Evolutionary conservation across 2,797 vertebrate genomes (phyloP).

Genomic region (Mus spretus): DNA sequence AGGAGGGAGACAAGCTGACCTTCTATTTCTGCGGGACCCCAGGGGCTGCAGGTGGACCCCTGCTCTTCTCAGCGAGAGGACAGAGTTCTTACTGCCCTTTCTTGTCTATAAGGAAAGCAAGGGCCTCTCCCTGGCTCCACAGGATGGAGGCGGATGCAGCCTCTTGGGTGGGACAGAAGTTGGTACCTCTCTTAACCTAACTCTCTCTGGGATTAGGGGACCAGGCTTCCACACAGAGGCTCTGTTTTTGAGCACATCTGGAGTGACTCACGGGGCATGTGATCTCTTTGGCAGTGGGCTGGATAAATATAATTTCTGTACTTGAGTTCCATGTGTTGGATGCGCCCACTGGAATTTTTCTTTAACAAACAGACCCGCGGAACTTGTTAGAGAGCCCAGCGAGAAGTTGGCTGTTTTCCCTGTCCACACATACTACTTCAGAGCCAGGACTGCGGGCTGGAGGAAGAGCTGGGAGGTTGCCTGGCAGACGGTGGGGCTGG

Average conservation of each 20-base stretch:
- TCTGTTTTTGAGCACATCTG: slow-evolving; percentile 92
- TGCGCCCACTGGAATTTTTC: slow-evolving; percentile 89
- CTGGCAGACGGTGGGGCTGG: not conserved
- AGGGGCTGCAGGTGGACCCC: slow-evolving; percentile 41
- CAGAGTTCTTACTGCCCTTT: slow-evolving; percentile 59
- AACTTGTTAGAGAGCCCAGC: slow-evolving; percentile 84
- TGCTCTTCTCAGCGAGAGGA: not conserved
- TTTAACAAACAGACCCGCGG: slow-evolving; percentile 86
- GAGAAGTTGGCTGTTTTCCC: slow-evolving; percentile 73
- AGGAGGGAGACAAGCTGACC: not conserved
- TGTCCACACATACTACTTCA: slow-evolving; percentile 45
- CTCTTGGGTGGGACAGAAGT: slow-evolving; percentile 80
- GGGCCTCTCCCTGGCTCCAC: slow-evolving; percentile 67
- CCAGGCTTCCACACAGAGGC: slow-evolving; percentile 88
- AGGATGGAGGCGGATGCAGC: slow-evolving; percentile 74
- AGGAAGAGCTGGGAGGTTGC: slow-evolving; percentile 33
- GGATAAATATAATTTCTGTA: slow-evolving; percentile 91
- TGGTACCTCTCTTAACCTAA: slow-evolving; percentile 83
- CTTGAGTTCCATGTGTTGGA: slow-evolving; percentile 89
- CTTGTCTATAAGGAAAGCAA: slow-evolving; percentile 72
- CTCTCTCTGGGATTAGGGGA: slow-evolving; percentile 88
- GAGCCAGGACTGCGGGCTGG: slow-evolving; percentile 62
- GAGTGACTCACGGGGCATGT: slow-evolving; percentile 92
- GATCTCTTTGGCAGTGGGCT: slow-evolving; percentile 89
- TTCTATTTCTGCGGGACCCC: not conserved